Base-by-base conservation (phyloP, 2,797 vertebrate genomes). In the Platalea minor region DNA sequence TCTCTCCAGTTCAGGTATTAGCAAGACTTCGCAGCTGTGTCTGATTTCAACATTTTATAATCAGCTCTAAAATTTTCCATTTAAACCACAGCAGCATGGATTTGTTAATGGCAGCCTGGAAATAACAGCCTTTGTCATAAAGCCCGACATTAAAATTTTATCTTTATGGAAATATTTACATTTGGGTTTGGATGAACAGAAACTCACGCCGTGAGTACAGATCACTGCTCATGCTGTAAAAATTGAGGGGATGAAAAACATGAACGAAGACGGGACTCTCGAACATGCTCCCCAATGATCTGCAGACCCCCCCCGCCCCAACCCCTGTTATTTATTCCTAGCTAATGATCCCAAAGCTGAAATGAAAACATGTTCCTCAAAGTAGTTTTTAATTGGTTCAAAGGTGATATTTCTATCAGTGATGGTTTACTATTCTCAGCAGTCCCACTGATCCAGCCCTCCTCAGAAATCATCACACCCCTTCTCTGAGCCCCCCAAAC, bases 131-230 rank as follows among this genome's bases (percentile, higher is more conserved):
- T 82, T 88, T 45, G 29, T 85, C 87, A 88, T 94, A 89, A 94
- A 92, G 46, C 20, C 64, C 65, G 37, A 77, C 75, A 88, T 93
- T 89, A 96, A 96, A 85, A 74, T 91, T 88, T 95, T 92, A 92
- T 92, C 75, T 96, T 91, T 85, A 83, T 91, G 82, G 60, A 93
- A 89, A 92, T 95, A 93, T 91, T 96, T 94, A 83, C 57, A 50
- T 87, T 88, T 88, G 53, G 56, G 11, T 53, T 92, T 87, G 72
- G 75, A 91, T 88, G 92, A 94, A 91, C 74, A 93, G 81, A 93
- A 77, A 91, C 43, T 61, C n/a, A 21, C 2, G 10, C 56, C 11
- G 3, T 23, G 72, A 85, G 83, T 82, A 76, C 60, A 91, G 85
- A 95, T 88, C 88, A 84, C 74, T 45, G 35, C n/a, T 79, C 28